phyloP scores from a whole-genome alignment of 2,797 vertebrate genomes.

The Propithecus deckenii region DNA sequence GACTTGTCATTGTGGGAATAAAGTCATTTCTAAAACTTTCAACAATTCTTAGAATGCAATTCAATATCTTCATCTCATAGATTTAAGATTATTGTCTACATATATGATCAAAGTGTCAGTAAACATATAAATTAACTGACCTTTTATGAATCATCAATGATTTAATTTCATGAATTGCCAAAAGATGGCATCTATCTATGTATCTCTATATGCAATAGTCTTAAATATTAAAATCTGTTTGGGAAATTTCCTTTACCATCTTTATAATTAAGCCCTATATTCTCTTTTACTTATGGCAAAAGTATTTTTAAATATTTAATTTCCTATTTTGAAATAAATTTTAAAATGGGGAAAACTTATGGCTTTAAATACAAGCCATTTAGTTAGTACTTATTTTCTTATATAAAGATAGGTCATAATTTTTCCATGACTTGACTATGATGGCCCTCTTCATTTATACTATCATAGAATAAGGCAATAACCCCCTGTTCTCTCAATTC shows the following conservation, averaged over 20 bases:
- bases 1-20: background rate
- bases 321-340: background rate
- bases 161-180: constrained; percentile 59
- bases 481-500: background rate
- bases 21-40: constrained; percentile 9
- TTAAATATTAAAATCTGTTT: constrained; percentile 15
- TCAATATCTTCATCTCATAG: constrained; percentile 16
- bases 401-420: background rate
- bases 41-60: background rate
- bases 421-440: background rate
- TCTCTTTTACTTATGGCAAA: background rate
- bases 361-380: background rate
- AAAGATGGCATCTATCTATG: constrained; percentile 56
- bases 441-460: background rate
- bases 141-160: constrained; percentile 40
- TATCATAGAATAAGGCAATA: background rate
- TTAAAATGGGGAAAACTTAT: background rate
- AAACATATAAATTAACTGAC: constrained; percentile 45
- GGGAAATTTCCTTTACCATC: background rate
- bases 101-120: background rate
- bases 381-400: background rate
- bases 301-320: background rate
- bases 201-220: background rate
- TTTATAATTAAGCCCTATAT: background rate
- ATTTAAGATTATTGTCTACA: background rate